phyloP scores from a whole-genome alignment of 2,888 invertebrate genomes.

The Hyppa rectilinea region DNA sequence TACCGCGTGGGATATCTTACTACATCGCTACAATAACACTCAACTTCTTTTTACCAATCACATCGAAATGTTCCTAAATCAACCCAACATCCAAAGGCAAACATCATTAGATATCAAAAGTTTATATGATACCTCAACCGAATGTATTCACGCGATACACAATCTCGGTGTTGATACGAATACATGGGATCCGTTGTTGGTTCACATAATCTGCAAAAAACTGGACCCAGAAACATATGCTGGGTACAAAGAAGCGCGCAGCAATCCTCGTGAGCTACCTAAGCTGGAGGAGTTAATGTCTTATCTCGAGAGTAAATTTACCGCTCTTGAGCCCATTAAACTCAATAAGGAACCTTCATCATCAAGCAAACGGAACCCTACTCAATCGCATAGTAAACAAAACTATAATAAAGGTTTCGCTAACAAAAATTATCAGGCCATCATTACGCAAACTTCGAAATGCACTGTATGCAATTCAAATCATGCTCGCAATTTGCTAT shows the following conservation, averaged over 20 bases:
- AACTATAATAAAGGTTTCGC: too few relatives aligned
- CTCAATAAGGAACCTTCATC: too few relatives aligned
- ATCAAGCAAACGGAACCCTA: too few relatives aligned
- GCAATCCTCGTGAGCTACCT: slow-evolving; percentile 8
- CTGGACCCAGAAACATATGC: not conserved
- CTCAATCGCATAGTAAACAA: too few relatives aligned
- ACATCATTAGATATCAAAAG: slow-evolving; percentile 1
- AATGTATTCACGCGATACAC: slow-evolving; percentile 17
- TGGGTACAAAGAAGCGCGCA: slow-evolving; percentile 17
- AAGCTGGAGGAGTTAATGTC: too few relatives aligned
- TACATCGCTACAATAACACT: not conserved
- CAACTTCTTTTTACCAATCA: slow-evolving; percentile 9
- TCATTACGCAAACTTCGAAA: too few relatives aligned
- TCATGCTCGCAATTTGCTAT: too few relatives aligned
- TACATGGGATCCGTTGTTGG: slow-evolving; percentile 18
- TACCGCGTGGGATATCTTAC: slow-evolving; percentile 6
- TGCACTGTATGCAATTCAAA: too few relatives aligned
- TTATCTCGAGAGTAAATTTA: slow-evolving; percentile 24
- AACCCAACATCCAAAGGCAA: not conserved
- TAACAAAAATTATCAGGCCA: too few relatives aligned
- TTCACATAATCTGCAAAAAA: not conserved
- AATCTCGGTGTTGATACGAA: slow-evolving; percentile 15
- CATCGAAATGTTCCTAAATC: slow-evolving; percentile 2
- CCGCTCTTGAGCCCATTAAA: too few relatives aligned
- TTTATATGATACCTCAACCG: slow-evolving; percentile 12